Conservation (phyloP, 2,888 invertebrate species). For the Lepidocyrtoides sp. region DNA sequence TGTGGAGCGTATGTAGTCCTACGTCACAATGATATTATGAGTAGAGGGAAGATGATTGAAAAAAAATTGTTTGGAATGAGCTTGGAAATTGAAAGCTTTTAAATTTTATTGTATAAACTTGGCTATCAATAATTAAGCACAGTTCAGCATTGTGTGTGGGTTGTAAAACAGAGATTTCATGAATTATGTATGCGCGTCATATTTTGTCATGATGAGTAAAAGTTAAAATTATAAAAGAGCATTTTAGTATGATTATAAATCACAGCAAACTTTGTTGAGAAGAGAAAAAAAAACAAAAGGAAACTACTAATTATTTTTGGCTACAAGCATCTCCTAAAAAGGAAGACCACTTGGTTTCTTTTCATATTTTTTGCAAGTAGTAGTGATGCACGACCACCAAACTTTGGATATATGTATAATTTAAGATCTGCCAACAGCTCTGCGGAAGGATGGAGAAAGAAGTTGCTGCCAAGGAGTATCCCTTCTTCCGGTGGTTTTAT, state of each 20-base stretch:
- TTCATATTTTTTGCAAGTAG: not conserved
- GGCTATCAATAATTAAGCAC: not conserved
- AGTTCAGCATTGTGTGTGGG: not conserved
- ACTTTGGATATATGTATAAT: not conserved
- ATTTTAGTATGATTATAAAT: not conserved
- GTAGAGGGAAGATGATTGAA: not conserved
- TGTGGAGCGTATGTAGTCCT: too few relatives aligned
- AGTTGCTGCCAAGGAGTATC: conserved; percentile 77
- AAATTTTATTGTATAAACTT: not conserved
- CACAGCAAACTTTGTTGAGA: conserved; percentile 9
- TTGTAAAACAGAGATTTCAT: not conserved
- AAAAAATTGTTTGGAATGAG: not conserved
- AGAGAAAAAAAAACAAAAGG: conserved; percentile 8
- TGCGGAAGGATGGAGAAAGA: conserved; percentile 72
- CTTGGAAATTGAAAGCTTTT: not conserved
- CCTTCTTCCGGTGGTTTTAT: conserved; percentile 74
- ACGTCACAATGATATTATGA: too few relatives aligned
- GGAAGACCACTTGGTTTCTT: not conserved
- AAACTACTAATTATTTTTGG: not conserved
- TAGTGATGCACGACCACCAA: not conserved
- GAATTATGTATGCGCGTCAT: not conserved
- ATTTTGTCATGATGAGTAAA: conserved; percentile 4
- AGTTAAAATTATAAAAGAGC: not conserved
- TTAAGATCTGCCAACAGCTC: conserved; percentile 64
- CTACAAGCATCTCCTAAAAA: not conserved